Evolutionary conservation across 2,888 invertebrate genomes (phyloP).

Genomic region (Campoplex capitator): DNA sequence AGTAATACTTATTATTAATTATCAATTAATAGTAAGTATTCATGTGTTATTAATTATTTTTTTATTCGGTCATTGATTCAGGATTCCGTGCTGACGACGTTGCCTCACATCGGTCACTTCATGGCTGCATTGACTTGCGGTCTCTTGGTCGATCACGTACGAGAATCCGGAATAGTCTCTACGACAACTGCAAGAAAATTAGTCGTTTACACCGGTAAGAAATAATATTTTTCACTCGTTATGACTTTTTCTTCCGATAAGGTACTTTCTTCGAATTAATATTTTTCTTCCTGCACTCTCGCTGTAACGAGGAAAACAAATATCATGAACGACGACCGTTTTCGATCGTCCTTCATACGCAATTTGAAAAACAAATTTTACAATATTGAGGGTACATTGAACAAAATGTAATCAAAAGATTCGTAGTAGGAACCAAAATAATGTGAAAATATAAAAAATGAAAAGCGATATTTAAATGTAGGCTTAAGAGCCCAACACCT

Average conservation of each 20-base stretch:
- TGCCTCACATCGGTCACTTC: slow-evolving; percentile 87
- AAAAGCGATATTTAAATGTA: not conserved
- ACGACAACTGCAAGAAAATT: slow-evolving; percentile 87
- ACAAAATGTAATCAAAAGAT: too few relatives aligned
- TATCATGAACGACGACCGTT: too few relatives aligned
- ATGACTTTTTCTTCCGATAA: not conserved
- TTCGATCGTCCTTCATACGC: too few relatives aligned
- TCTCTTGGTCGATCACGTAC: slow-evolving; percentile 86
- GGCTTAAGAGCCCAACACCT: not conserved
- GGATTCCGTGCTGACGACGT: slow-evolving; percentile 86
- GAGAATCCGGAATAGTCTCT: slow-evolving; percentile 86
- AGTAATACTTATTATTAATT: slow-evolving; percentile 69
- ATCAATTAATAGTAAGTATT: not conserved
- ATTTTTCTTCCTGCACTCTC: not conserved
- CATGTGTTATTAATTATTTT: not conserved
- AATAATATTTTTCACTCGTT: not conserved
- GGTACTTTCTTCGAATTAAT: not conserved
- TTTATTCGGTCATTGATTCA: slow-evolving; percentile 71
- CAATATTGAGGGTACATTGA: too few relatives aligned
- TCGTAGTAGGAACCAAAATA: not conserved
- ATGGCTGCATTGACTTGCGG: slow-evolving; percentile 87
- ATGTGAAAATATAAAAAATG: not conserved
- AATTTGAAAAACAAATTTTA: too few relatives aligned
- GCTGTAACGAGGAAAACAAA: too few relatives aligned
- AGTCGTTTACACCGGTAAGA: slow-evolving; percentile 86